phyloP scores from a whole-genome alignment of 2,888 invertebrate species.

The Lamellibrachia satsuma region DNA sequence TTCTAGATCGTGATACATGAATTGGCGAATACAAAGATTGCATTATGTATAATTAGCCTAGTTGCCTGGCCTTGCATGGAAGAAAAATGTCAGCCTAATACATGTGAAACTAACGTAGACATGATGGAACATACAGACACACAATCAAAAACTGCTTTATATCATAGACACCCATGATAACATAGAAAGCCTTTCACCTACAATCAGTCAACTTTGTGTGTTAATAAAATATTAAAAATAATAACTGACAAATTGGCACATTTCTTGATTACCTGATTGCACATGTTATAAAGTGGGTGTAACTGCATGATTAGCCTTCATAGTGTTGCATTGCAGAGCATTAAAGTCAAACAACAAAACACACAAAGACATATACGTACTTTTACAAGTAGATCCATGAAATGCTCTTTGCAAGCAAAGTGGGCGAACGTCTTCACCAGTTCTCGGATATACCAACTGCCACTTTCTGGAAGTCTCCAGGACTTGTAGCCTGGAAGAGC shows the following conservation, averaged over 20 bases:
- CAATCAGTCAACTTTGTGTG: too few relatives aligned
- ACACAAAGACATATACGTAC: constrained; percentile 14
- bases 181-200: too few relatives aligned
- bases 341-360: not conserved
- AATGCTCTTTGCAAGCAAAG: constrained; percentile 42
- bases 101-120: too few relatives aligned
- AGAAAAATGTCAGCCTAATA: too few relatives aligned
- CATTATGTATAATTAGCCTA: too few relatives aligned
- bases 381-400: constrained; percentile 28
- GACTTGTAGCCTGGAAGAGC: constrained; percentile 54
- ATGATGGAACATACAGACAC: too few relatives aligned
- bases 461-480: constrained; percentile 57
- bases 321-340: not conserved
- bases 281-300: not conserved
- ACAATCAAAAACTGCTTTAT: too few relatives aligned
- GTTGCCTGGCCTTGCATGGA: too few relatives aligned
- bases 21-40: too few relatives aligned
- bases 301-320: not conserved
- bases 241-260: not conserved
- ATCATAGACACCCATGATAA: too few relatives aligned
- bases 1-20: too few relatives aligned
- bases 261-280: not conserved
- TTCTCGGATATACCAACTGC: constrained; percentile 61
- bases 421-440: constrained; percentile 58
- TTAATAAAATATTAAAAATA: too few relatives aligned